Conservation (phyloP, 2,113 vertebrate genomes). For the Barnardius zonarius region DNA sequence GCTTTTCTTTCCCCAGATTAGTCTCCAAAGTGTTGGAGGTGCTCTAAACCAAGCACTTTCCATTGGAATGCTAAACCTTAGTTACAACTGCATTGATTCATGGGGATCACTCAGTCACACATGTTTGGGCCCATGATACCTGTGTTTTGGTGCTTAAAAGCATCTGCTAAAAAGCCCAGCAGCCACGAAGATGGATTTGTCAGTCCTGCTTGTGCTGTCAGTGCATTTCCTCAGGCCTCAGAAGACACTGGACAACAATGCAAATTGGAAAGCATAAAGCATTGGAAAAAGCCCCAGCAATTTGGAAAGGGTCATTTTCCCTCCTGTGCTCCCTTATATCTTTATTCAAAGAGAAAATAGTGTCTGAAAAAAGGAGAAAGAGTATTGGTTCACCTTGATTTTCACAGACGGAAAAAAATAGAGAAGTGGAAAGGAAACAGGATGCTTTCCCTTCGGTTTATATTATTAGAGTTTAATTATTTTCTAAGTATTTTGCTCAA, state of each 20-base stretch:
- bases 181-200: background rate
- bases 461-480: background rate
- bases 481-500: background rate
- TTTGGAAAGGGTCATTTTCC: background rate
- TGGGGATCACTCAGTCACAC: background rate
- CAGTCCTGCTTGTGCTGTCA: background rate
- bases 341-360: background rate
- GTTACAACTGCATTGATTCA: background rate
- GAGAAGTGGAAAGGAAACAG: background rate
- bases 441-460: background rate
- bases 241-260: background rate
- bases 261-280: background rate
- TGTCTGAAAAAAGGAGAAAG: background rate
- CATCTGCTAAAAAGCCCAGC: background rate
- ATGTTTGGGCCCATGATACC: accelerated
- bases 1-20: accelerated
- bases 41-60: background rate
- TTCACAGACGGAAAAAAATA: background rate
- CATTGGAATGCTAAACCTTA: background rate
- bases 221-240: background rate
- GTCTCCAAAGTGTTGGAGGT: background rate
- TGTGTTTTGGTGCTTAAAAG: background rate
- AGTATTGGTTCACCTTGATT: background rate
- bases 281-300: background rate
- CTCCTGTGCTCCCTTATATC: background rate